Evolutionary conservation across 2,888 invertebrate genomes (phyloP).

Genomic region (Dryobota labecula): DNA sequence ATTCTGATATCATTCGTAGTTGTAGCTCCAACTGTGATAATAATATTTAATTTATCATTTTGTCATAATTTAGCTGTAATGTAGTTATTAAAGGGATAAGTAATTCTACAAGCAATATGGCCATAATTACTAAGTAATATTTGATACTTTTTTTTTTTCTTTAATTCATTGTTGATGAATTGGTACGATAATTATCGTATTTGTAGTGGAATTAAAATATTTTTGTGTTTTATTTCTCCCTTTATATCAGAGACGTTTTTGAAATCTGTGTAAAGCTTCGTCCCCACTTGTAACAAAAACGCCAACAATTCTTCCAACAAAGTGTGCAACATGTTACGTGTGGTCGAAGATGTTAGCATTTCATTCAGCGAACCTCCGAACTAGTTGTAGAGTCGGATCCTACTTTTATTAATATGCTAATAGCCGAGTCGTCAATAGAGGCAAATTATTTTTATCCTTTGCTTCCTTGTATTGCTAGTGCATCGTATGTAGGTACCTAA

Average conservation of each 20-base stretch:
- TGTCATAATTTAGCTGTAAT: constrained; percentile 49
- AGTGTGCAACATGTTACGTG: neutral
- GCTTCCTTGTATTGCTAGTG: too few species aligned
- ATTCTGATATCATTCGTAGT: constrained; percentile 70
- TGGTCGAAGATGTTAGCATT: neutral
- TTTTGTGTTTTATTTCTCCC: neutral
- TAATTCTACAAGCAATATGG: constrained; percentile 35
- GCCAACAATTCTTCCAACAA: neutral
- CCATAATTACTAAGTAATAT: neutral
- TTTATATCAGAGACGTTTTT: neutral
- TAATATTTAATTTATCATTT: constrained; percentile 66
- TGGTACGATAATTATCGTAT: neutral
- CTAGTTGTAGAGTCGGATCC: neutral
- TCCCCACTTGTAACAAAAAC: neutral
- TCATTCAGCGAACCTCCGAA: neutral
- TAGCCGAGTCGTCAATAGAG: too few species aligned
- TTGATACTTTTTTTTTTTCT: neutral
- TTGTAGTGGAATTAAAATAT: neutral
- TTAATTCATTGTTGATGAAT: neutral
- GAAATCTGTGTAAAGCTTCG: neutral
- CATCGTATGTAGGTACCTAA: too few species aligned
- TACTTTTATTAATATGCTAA: neutral
- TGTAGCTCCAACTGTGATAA: constrained; percentile 86
- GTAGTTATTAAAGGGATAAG: constrained; percentile 41
- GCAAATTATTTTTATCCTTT: too few species aligned